Conservation (phyloP, 2,797 vertebrate genomes). For the Euthynnus affinis region DNA sequence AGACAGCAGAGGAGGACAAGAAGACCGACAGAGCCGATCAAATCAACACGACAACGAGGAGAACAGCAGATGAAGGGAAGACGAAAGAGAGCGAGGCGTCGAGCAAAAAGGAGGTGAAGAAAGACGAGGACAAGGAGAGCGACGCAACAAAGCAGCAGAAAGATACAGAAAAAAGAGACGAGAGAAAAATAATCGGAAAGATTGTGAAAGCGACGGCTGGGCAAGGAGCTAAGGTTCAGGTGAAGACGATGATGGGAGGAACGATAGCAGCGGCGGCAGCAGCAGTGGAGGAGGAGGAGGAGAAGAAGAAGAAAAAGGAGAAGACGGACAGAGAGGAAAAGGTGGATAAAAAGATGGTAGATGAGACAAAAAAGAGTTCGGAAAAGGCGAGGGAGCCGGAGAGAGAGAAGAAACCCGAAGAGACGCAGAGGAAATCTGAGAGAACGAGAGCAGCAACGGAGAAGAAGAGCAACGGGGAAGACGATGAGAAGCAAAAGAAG, state of each 20-base stretch:
- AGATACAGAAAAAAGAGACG: constrained; percentile 51
- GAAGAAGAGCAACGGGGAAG: background rate
- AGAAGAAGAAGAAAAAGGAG: constrained; percentile 22
- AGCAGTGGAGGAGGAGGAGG: background rate
- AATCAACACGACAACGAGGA: background rate
- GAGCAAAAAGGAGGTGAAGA: background rate
- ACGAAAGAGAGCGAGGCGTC: background rate
- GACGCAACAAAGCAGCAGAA: background rate
- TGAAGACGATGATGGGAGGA: constrained; percentile 75
- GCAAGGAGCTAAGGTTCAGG: constrained; percentile 56
- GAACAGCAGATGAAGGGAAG: background rate
- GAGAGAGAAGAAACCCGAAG: background rate
- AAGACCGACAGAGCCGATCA: background rate
- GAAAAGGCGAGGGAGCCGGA: background rate
- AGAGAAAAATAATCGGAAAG: constrained; percentile 77
- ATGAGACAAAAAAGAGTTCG: background rate
- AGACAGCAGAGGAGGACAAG: background rate
- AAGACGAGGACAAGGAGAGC: background rate
- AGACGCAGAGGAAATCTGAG: constrained; percentile 6
- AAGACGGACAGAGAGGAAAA: constrained; percentile 4
- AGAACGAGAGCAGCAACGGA: background rate
- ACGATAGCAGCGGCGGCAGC: fast-evolving
- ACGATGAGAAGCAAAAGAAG: background rate
- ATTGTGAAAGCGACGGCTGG: constrained; percentile 66
- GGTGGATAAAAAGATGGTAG: background rate